Percentiles rank a stretch among this genome's conserved stretches.
phyloP scores from a whole-genome alignment of 2,113 vertebrate species.

The Lampris incognitus region DNA sequence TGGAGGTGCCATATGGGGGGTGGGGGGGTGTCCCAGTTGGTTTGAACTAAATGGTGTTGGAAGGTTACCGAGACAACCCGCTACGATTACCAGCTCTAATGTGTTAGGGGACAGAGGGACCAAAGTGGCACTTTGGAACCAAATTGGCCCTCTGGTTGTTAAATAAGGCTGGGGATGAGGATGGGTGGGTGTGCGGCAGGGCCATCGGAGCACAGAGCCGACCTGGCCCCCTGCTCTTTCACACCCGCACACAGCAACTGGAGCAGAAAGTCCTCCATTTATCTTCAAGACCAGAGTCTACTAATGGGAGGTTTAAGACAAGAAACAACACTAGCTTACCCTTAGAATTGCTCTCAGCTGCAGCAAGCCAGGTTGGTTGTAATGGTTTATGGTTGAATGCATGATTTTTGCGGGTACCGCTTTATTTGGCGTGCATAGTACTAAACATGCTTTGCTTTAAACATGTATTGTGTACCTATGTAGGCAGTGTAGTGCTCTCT shows the following conservation, averaged over 20 bases:
- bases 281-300: constrained; percentile 11
- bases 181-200: neutral
- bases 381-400: too few species aligned
- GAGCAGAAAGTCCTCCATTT: constrained; percentile 40
- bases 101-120: constrained; percentile 72
- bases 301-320: too few species aligned
- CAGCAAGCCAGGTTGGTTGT: too few species aligned
- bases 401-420: too few species aligned
- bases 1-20: neutral
- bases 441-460: too few species aligned
- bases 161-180: constrained; percentile 37
- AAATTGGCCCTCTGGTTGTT: constrained; percentile 45
- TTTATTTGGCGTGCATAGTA: too few species aligned
- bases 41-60: constrained; percentile 42
- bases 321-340: too few species aligned
- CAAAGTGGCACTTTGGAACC: constrained; percentile 4
- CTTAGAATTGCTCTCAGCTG: too few species aligned
- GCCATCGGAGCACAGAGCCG: neutral
- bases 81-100: constrained; percentile 68
- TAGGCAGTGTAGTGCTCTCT: too few species aligned
- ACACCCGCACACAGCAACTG: constrained; percentile 29
- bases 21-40: constrained; percentile 6
- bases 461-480: too few species aligned
- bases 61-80: constrained; percentile 53
- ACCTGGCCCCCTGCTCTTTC: constrained; percentile 8